Percentiles rank a stretch among this genome's conserved stretches.
These are phyloP conservation scores for Oplegnathus fasciatus DNA, from an alignment of 2,113 vertebrate genomes.

Conservation along the genomic window DNA sequence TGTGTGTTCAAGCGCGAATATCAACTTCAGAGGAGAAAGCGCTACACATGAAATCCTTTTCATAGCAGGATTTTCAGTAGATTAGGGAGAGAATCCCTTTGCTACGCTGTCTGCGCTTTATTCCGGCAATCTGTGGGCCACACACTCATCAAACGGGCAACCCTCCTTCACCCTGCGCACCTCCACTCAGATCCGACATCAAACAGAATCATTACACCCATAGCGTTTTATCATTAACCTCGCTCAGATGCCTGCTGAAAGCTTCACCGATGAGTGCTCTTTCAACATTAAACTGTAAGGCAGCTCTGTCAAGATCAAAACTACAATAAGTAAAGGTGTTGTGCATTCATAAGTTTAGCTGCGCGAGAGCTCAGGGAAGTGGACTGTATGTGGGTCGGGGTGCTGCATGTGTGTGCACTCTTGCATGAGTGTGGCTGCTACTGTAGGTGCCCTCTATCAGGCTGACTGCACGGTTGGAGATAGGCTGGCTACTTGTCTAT, in stretches of 20 bases:
- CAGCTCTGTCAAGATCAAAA: slow-evolving; percentile 46
- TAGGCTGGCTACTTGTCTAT: slow-evolving; percentile 73
- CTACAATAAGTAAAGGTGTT: slow-evolving; percentile 44
- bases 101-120: slow-evolving; percentile 20
- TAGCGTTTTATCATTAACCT: slow-evolving; percentile 66
- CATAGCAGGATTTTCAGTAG: slow-evolving; percentile 55
- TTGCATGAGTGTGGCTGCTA: slow-evolving; percentile 35
- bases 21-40: slow-evolving; percentile 51
- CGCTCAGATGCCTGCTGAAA: slow-evolving; percentile 43
- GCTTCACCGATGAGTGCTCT: slow-evolving; percentile 39
- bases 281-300: slow-evolving; percentile 48
- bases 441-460: slow-evolving; percentile 68
- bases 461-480: slow-evolving; percentile 51
- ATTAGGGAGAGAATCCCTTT: slow-evolving; percentile 64
- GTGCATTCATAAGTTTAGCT: slow-evolving; percentile 24
- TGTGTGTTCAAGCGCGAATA: slow-evolving; percentile 36
- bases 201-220: slow-evolving; percentile 57
- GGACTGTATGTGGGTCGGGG: slow-evolving; percentile 15
- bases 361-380: not conserved
- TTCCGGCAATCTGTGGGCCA: slow-evolving; percentile 41
- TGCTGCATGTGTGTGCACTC: slow-evolving; percentile 32
- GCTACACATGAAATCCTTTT: slow-evolving; percentile 57
- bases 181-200: slow-evolving; percentile 64
- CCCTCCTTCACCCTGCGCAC: slow-evolving; percentile 49
- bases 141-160: slow-evolving; percentile 58